Base-by-base conservation (phyloP, 1,140 invertebrate species). In the Ptiloglossa arizonensis region DNA sequence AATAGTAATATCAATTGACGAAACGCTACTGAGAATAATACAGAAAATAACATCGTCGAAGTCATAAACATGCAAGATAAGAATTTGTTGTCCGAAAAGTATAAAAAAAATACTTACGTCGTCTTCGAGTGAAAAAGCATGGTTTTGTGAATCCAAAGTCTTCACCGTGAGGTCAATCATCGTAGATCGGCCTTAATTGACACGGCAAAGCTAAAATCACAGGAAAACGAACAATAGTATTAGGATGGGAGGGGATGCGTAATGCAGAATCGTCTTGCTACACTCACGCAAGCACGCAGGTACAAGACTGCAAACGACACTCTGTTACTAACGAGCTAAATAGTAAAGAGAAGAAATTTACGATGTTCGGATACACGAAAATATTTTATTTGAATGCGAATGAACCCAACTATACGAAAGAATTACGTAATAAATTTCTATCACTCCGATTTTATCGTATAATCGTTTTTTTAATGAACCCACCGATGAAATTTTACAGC, bases 71-170 rank as follows among this genome's bases (percentile, higher is more conserved):
- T n/a, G 22, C 17, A 44, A 11, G 9, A 60, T 44, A 46, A 19
- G 19, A 27, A 73, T 29, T 73, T 2, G n/a, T 22, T 66, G 15
- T 38, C 8, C 3, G 5, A 46, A 35, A 59, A 27, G 27, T 2
- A 15, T 3, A 59, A 73, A 35, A 48, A 46, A 62, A 70, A 22
- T 73, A 88, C 96, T 96, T 94, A 98, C 97, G 92, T 97, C 96
- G 93, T 98, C 96, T 63, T 97, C 95, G 46, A 98, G 95, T 69
- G 94, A 95, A 92, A 97, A 98, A 35, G 93, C 93, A 91, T 97
- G 97, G 94, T 98, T 98, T 88, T 96, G 96, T 11, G 97, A 97
- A 94, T 99, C 97, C 83, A 99, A 94, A 32, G 98, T 99, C 93
- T 98, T 98, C 54, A 99, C 96, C 78, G 96, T 97, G 56, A 98